A percentile compares a stretch with the other conserved stretches of the same genome.
phyloP scores from a whole-genome alignment of 2,888 invertebrate species.

The Aleiodes alternator region DNA sequence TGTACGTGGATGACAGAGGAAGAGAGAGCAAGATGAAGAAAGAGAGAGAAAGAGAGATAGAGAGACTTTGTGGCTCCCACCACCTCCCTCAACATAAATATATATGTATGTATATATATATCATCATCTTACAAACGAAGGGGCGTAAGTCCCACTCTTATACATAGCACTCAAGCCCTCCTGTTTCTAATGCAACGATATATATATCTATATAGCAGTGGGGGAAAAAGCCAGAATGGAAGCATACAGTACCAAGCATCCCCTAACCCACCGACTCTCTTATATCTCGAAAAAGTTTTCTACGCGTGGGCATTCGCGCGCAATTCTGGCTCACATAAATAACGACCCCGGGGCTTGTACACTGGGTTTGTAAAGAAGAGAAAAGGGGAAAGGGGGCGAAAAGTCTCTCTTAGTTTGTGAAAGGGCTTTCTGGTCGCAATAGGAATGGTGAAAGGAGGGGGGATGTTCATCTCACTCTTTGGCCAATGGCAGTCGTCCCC shows the following conservation, averaged over 20 bases:
- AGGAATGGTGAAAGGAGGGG: not conserved
- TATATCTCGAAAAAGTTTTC: constrained; percentile 36
- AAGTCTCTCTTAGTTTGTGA: constrained; percentile 28
- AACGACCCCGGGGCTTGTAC: constrained; percentile 48
- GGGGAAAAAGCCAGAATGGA: constrained; percentile 26
- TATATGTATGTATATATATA: not conserved
- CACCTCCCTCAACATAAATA: constrained; percentile 6
- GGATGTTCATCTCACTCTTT: constrained; percentile 21
- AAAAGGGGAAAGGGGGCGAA: not conserved
- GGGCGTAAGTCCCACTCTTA: too few relatives aligned
- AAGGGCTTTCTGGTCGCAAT: constrained; percentile 20
- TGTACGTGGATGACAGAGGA: constrained; percentile 24
- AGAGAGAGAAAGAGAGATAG: not conserved
- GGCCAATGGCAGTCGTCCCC: constrained; percentile 38
- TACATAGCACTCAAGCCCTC: too few relatives aligned
- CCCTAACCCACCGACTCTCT: not conserved
- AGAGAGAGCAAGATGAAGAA: not conserved
- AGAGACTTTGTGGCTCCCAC: constrained; percentile 61
- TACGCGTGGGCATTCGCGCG: constrained; percentile 51
- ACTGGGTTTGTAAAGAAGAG: constrained; percentile 20
- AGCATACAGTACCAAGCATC: constrained; percentile 17
- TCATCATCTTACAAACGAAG: too few relatives aligned
- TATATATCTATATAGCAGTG: not conserved
- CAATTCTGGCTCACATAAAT: constrained; percentile 57
- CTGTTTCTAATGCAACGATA: too few relatives aligned